Evolutionary conservation across 2,888 invertebrate genomes (phyloP), one percentile per base, ranked within the genome.

Genomic region (Chaitophorus viminalis): DNA sequence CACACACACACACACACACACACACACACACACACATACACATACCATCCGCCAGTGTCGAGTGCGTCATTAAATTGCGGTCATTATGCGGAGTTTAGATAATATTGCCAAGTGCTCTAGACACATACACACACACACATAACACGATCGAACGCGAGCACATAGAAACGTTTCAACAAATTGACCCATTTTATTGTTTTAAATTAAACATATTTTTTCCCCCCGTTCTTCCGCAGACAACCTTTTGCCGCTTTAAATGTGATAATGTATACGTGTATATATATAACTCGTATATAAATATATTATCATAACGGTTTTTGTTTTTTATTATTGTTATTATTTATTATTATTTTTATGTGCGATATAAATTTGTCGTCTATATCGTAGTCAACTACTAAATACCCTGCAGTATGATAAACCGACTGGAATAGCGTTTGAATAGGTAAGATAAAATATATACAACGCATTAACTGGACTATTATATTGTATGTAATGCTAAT

Each of bases 121-220:
- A 82, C 70, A 68, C 81, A 70, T 36, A 0, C 74, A 17, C 74
- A 5, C 31, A 5, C 18, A 5, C 74, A 33, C 33, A 18, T 18
- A 1, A n/a, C n/a, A n/a, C 2, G 17, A n/a, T 1, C 60, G 60
- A 3, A 36, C 54, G 18, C 54, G 9, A 8, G 54, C 54, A 18
- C 54, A 54, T 54, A 3, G 54, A 17, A 54, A 54, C 60, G 60
- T 25, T 65, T 79, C 65, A 31, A 33, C 81, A 31, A 82, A 82
- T 68, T 46, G 70, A 82, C 65, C 81, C 81, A n/a, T 82, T 82
- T 70, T 70, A 82, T 82, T 82, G 70, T 82, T 82, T 82, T 82
- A 39, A 70, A 82, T 82, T 70, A 39, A 82, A 82, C 81, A 70
- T 9, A 60, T 1, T 78, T 60, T 54, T 78, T 60, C 29, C n/a